A percentile compares a stretch with the other conserved stretches of the same genome.
phyloP scores from a whole-genome alignment of 2,113 vertebrate genomes.

The Acinonyx jubatus region DNA sequence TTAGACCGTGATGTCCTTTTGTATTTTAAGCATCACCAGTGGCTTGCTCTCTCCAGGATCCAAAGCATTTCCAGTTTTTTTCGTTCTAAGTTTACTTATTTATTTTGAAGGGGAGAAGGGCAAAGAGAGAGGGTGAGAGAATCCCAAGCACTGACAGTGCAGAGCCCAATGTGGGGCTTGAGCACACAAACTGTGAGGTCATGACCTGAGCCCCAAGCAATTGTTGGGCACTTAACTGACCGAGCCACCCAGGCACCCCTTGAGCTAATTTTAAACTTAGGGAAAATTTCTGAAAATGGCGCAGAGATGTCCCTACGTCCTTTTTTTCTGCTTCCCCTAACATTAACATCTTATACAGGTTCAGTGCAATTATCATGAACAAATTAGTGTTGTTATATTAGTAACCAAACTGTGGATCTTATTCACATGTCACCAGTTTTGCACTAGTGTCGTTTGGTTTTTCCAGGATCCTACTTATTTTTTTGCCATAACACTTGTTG shows the following conservation, averaged over 20 bases:
- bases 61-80: too few species aligned
- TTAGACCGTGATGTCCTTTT: background rate
- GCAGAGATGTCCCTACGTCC: background rate
- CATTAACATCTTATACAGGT: background rate
- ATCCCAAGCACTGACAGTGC: too few species aligned
- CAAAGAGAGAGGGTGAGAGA: too few species aligned
- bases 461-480: background rate
- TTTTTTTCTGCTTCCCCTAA: background rate
- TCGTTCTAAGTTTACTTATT: too few species aligned
- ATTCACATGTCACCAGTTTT: background rate
- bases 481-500: background rate
- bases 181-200: too few species aligned
- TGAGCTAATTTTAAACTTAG: background rate
- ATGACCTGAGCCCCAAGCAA: too few species aligned
- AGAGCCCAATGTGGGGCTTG: too few species aligned
- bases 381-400: background rate
- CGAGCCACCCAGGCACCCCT: too few species aligned
- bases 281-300: background rate
- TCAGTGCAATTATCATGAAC: background rate
- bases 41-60: background rate
- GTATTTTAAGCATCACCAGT: background rate
- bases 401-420: background rate
- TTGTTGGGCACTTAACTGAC: too few species aligned
- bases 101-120: too few species aligned
- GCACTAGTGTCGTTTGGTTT: background rate